phyloP scores from a whole-genome alignment of 37 sponge, comb jelly and placozoan species.

The Oscarella lobularis region DNA sequence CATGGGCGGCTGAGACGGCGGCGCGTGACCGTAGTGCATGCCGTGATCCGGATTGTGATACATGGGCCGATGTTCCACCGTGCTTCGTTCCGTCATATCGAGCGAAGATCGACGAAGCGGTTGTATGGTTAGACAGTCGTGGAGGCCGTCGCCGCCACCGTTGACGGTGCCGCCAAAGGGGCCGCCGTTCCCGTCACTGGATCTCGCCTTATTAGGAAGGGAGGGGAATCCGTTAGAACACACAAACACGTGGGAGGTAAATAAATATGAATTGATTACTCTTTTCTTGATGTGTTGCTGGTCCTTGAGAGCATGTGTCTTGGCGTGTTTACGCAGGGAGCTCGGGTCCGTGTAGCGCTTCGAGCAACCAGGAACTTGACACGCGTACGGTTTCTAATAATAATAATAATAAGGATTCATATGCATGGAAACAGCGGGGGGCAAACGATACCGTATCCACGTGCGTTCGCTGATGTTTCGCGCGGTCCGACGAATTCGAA shows the following conservation, averaged over 20 bases:
- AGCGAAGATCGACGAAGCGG: neutral
- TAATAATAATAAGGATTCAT: no score
- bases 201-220: no score
- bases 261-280: conserved; percentile 12
- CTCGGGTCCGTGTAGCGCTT: conserved; percentile 93
- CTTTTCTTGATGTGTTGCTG: conserved; percentile 33
- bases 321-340: conserved; percentile 78
- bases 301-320: conserved; percentile 46
- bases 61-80: no score
- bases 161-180: no score
- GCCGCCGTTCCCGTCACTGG: no score
- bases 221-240: no score
- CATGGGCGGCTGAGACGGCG: neutral
- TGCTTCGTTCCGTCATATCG: neutral
- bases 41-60: no score
- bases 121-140: neutral
- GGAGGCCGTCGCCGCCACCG: no score
- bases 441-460: conserved; percentile 45
- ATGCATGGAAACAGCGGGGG: no score
- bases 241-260: no score
- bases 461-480: conserved; percentile 86
- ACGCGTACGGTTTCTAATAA: conserved; percentile 83
- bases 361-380: conserved; percentile 64
- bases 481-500: conserved; percentile 91
- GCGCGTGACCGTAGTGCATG: neutral